A percentile compares a stretch with the other conserved stretches of the same genome.
Conservation (phyloP, 2,113 vertebrate genomes). For the Triplophysa rosa region DNA sequence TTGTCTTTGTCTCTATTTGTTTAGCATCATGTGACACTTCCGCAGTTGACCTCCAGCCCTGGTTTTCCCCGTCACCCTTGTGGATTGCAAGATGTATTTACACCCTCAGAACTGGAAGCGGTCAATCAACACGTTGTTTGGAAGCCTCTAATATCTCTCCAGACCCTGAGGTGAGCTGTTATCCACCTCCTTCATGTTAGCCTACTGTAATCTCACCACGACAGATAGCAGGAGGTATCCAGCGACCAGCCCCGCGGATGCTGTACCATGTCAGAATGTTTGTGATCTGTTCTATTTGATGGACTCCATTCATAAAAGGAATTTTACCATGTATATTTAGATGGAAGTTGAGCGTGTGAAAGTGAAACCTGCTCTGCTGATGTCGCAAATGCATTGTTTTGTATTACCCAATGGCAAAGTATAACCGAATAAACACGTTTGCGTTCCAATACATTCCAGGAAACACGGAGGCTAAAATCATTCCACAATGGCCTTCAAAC, state of each 20-base stretch:
- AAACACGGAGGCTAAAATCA: conserved; percentile 66
- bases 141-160: conserved; percentile 27
- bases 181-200: conserved; percentile 21
- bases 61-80: neutral
- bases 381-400: neutral
- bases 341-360: conserved; percentile 14
- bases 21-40: conserved; percentile 8
- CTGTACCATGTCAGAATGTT: conserved; percentile 14
- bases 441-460: conserved; percentile 67
- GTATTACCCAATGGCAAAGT: conserved; percentile 22
- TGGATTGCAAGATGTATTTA: conserved; percentile 8
- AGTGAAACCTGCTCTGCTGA: neutral
- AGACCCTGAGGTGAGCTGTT: conserved; percentile 32
- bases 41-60: conserved; percentile 7
- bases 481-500: conserved; percentile 64
- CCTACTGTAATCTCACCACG: conserved; percentile 31
- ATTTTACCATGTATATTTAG: conserved; percentile 8
- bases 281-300: neutral
- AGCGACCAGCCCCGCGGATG: neutral
- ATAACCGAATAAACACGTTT: conserved; percentile 58
- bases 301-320: neutral
- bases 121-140: conserved; percentile 41
- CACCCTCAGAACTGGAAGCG: conserved; percentile 40
- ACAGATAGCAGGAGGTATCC: conserved; percentile 22
- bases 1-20: neutral